Evolutionary conservation across 2,113 vertebrate species (phyloP), one percentile per base, ranked within the genome.

Genomic region (Phaethon lepturus): DNA sequence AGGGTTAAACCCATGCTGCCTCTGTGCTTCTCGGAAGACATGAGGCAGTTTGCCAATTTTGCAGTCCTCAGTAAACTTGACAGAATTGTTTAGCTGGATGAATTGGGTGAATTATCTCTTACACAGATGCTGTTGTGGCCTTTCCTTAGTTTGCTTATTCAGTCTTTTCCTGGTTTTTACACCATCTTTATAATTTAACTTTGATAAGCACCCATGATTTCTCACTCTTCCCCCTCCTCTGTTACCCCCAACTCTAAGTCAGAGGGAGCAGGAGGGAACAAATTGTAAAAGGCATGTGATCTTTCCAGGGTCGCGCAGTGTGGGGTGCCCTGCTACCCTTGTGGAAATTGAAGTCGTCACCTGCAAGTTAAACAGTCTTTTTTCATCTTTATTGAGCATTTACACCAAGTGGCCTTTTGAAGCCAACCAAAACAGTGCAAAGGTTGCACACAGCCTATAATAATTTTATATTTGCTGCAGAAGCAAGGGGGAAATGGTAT

Each of bases 61-160:
- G 29, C 73, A 96, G 77, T 26, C 73, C 47, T 78, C 35, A n/a
- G 49, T 93, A 93, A 95, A 89, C 56, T 68, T 87, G 73, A 91
- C 89, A 94, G 80, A 97, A 93, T 55, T 94, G 69, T 96, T 96
- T 94, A 96, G 87, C 73, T 91, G 87, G 86, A 90, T 87, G 91
- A 96, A 94, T 93, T 60, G 60, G 73, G 40, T 75, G 90, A 96
- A 85, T 94, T 95, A 96, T 94, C 83, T 94, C 77, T 85, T 67
- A 93, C 56, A 82, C 58, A 95, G 40, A 35, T 59, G 67, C 67
- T 77, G 72, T 66, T 92, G 76, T 64, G 69, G 64, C 60, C 84
- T 75, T 91, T 90, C 53, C 38, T 79, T 52, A 86, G 62, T 49
- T 87, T 91, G 69, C 73, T 90, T 92, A 74, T 92, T 95, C 63